Conservation (phyloP, 2,113 vertebrate genomes). For the Micronycteris hirsuta region DNA sequence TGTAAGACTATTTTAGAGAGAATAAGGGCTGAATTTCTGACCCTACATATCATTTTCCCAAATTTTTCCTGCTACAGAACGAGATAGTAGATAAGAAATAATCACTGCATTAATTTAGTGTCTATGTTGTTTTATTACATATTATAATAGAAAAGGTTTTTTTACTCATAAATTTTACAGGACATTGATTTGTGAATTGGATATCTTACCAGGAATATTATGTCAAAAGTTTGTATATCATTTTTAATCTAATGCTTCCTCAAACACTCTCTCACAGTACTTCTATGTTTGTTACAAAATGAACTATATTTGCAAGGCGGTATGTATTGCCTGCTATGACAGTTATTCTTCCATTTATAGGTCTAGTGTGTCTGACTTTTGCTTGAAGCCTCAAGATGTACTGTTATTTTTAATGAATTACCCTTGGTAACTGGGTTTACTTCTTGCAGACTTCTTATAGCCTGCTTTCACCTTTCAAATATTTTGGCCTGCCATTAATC, state of each 20-base stretch:
- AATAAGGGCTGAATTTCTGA: not conserved
- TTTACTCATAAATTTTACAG: not conserved
- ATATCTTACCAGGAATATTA: not conserved
- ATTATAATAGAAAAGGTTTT: not conserved
- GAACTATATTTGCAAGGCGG: not conserved
- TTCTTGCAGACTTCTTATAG: not conserved
- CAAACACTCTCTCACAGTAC: not conserved
- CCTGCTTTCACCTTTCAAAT: slow-evolving; percentile 42
- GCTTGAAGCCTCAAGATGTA: not conserved
- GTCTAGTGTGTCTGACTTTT: not conserved
- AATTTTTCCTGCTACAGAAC: not conserved
- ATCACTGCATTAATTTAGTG: not conserved
- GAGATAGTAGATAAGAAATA: not conserved
- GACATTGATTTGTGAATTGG: not conserved
- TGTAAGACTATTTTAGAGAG: not conserved
- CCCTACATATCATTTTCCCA: not conserved
- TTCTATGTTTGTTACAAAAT: not conserved
- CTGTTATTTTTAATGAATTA: slow-evolving; percentile 1
- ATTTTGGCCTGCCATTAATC: slow-evolving; percentile 10
- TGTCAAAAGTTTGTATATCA: not conserved
- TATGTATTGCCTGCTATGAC: not conserved
- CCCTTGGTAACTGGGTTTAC: not conserved
- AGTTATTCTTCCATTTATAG: not conserved
- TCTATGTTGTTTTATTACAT: not conserved
- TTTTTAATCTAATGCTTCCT: not conserved